Base-by-base conservation (phyloP, 2,888 invertebrate species). In the Agonopterix arenella region DNA sequence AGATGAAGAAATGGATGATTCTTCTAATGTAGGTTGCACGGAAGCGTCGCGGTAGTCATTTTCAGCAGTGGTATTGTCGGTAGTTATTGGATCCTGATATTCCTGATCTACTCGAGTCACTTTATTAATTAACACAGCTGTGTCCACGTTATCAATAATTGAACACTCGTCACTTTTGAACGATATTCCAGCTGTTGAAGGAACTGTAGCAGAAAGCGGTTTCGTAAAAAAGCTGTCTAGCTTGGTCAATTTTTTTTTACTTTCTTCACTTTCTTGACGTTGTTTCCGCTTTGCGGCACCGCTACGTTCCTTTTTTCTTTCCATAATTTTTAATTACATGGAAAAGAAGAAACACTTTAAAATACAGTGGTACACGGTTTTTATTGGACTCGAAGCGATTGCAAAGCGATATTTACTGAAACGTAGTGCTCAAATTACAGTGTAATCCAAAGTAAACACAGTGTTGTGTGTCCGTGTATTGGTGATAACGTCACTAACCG, bases 181-280 rank as follows among this genome's bases (percentile, higher is more conserved):
- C 38, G 38, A 38, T 38, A 10, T 38, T 38, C 4, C 38, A 4
- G 38, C 38, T 38, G 38, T 38, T 38, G 38, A 38, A 38, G 38
- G 38, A 38, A 38, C 38, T 38, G 38, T 38, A 38, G 38, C 38
- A 38, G 38, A 3, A 38, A 38, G 38, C 10, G 1, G 47, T 45
- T 51, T 13, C 43, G 41, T 46, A 50, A 53, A 53, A 53, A 48
- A 50, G 48, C 47, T 50, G 40, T 52, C 52, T 47, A 52, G 47
- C 50, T 50, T 53, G 53, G 50, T 44, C 47, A 50, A 48, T 50
- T 44, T 52, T 45, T 44, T 11, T 44, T 45, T 36, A 11, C 44
- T 49, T 44, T 36, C 40, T 44, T 44, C 45, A 45, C 16, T 49
- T 45, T 40, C 44, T 44, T 13, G 49, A 41, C 45, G 41, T 41